These are phyloP conservation scores for Dendropsophus ebraccatus DNA, from an alignment of 2,113 vertebrate species.

Conservation along the genomic window DNA sequence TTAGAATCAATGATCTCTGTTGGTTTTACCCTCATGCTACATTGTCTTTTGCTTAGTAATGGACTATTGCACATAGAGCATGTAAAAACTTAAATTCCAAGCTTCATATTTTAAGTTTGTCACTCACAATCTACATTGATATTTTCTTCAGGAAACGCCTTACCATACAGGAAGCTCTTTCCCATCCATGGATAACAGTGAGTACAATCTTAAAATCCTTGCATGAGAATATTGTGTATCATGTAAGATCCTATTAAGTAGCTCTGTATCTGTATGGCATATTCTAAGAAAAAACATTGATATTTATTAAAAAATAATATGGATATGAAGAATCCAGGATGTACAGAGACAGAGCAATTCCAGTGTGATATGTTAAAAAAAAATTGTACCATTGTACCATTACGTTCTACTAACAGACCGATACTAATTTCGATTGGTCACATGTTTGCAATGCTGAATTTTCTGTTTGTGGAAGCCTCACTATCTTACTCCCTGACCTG, in stretches of 20 bases:
- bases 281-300: background rate
- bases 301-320: background rate
- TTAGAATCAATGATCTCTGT: background rate
- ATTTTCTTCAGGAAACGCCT: slow-evolving; percentile 84
- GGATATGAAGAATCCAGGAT: background rate
- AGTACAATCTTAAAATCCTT: slow-evolving; percentile 58
- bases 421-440: background rate
- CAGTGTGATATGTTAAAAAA: background rate
- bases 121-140: background rate
- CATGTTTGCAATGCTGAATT: background rate
- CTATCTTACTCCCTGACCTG: background rate
- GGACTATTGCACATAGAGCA: background rate
- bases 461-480: background rate
- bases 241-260: background rate
- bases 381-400: too few relatives aligned
- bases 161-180: slow-evolving; percentile 87
- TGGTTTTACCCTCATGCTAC: too few relatives aligned
- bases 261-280: background rate
- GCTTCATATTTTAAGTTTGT: background rate
- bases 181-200: slow-evolving; percentile 96
- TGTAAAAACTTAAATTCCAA: background rate
- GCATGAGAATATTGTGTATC: slow-evolving; percentile 14
- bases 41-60: background rate
- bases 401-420: background rate
- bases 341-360: background rate